Evolutionary conservation across 2,797 vertebrate genomes (phyloP).

Genomic region (Catharus ustulatus): DNA sequence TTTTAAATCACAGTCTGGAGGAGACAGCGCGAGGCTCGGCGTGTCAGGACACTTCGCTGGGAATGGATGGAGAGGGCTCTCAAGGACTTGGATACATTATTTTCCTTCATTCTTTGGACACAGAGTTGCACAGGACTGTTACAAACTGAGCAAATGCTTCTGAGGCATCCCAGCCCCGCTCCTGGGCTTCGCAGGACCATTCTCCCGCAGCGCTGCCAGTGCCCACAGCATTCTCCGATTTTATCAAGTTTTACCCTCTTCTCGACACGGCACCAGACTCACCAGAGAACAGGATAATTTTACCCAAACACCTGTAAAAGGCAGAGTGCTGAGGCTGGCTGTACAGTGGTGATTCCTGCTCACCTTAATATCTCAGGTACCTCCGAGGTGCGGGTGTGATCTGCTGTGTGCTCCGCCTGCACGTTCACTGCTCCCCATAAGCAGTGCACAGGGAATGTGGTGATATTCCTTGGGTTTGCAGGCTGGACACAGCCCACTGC

Average conservation of each 20-base stretch:
- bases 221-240: neutral
- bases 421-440: neutral
- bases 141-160: neutral
- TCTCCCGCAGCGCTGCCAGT: fast-evolving
- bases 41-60: fast-evolving
- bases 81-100: neutral
- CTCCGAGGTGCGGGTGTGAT: neutral
- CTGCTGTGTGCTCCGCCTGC: neutral
- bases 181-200: fast-evolving
- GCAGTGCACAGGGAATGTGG: neutral
- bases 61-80: neutral
- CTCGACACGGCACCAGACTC: neutral
- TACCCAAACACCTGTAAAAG: neutral
- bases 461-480: neutral
- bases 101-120: neutral
- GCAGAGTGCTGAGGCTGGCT: neutral
- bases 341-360: neutral
- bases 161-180: neutral
- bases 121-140: neutral
- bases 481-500: neutral
- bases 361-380: fast-evolving
- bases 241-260: neutral
- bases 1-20: neutral
- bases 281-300: neutral
- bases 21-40: fast-evolving